Evolutionary conservation across 2,888 invertebrate species (phyloP).

Genomic region (Andrena hattorfiana): DNA sequence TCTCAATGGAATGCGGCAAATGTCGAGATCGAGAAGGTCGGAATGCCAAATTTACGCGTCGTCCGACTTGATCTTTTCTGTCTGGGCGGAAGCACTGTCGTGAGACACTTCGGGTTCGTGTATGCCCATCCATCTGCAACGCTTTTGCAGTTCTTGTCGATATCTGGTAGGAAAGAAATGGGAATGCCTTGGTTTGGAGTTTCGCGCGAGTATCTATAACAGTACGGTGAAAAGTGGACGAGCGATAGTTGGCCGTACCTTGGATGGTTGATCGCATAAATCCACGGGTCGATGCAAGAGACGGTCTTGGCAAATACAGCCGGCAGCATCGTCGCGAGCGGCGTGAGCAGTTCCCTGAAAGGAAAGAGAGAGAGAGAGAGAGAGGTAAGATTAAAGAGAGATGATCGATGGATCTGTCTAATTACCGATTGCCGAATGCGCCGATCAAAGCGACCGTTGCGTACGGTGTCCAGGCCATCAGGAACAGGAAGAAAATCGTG

Average conservation of each 20-base stretch:
- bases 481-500: constrained; percentile 93
- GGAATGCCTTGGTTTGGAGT: constrained; percentile 4
- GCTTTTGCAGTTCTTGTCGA: constrained; percentile 92
- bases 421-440: constrained; percentile 90
- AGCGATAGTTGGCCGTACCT: constrained; percentile 86
- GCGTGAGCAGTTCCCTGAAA: constrained; percentile 84
- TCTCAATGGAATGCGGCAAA: constrained; percentile 31
- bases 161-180: constrained; percentile 68
- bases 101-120: constrained; percentile 81
- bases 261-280: constrained; percentile 96
- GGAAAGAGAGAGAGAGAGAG: not conserved
- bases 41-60: constrained; percentile 74
- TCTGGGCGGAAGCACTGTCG: constrained; percentile 78
- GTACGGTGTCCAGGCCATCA: constrained; percentile 96
- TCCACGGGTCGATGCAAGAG: constrained; percentile 96
- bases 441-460: constrained; percentile 93
- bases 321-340: constrained; percentile 91
- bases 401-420: not conserved
- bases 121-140: constrained; percentile 90
- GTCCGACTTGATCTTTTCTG: constrained; percentile 80
- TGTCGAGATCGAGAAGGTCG: not conserved
- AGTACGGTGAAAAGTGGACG: not conserved
- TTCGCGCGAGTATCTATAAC: too few relatives aligned
- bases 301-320: constrained; percentile 95
- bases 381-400: not conserved